These are phyloP conservation scores for Acanthosoma haemorrhoidale DNA, from an alignment of 2,888 invertebrate genomes.

Conservation along the genomic window DNA sequence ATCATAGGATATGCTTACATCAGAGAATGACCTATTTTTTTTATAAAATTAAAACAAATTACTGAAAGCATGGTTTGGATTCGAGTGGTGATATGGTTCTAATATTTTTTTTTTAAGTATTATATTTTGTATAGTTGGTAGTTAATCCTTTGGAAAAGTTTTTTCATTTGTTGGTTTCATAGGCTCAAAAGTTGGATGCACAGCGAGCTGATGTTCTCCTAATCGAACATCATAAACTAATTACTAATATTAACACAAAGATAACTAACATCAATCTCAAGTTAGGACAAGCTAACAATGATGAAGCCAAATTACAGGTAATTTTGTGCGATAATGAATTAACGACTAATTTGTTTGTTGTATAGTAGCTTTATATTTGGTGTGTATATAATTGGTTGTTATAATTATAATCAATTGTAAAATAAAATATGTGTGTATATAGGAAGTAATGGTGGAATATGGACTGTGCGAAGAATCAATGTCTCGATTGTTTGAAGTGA, in stretches of 20 bases:
- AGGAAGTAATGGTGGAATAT: constrained; percentile 38
- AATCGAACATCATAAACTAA: constrained; percentile 50
- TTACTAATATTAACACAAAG: constrained; percentile 50
- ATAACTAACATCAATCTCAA: constrained; percentile 48
- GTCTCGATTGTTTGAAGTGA: constrained; percentile 35
- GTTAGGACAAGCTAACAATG: constrained; percentile 50
- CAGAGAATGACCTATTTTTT: neutral
- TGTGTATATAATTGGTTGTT: too few species aligned
- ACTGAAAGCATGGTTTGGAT: constrained; percentile 3
- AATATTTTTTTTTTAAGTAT: neutral
- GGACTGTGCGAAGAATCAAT: constrained; percentile 38
- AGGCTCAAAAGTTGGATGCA: constrained; percentile 47
- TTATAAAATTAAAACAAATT: neutral
- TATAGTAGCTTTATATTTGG: too few species aligned
- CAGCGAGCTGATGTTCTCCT: constrained; percentile 54
- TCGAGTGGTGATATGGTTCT: neutral
- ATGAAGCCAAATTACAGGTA: constrained; percentile 49
- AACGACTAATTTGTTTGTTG: neutral
- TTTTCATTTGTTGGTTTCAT: constrained; percentile 30
- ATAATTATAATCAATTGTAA: too few species aligned
- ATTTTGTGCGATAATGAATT: constrained; percentile 35
- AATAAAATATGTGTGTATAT: too few species aligned
- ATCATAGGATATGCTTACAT: neutral
- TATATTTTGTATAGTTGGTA: constrained; percentile 1
- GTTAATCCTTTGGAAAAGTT: constrained; percentile 3